Evolutionary conservation across 1,140 invertebrate genomes (phyloP), one percentile per base, ranked within the genome.

Genomic region (Bombus soroeensis): DNA sequence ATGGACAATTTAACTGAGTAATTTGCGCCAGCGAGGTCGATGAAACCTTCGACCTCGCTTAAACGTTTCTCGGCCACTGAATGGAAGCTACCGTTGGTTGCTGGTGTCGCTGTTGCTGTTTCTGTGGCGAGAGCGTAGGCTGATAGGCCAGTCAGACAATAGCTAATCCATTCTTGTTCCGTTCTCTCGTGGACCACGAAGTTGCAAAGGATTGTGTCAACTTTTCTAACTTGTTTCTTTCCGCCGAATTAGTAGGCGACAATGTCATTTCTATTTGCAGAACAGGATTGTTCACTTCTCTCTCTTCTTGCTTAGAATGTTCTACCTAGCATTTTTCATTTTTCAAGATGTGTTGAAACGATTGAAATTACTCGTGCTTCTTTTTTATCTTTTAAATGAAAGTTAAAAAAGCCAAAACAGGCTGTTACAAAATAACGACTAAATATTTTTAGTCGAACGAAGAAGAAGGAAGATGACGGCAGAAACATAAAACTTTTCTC

Each of bases 1-100:
- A 34, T 75, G 80, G 71, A 83, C 87, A 87, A 87, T 89, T 83
- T 83, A 85, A 88, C 86, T 73, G 88, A 89, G 90, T 87, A 92
- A 92, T 90, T 92, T 87, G 90, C 91, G 82, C 53, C 43, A 57
- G 4, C 80, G 92, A 89, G 90, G 91, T 92, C 91, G 83, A 86
- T 86, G 91, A 85, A 91, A 88, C 87, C 87, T 81, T 89, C 90
- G 86, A 83, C 72, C 78, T 64, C 64, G 86, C 82, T 86, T 89
- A 72, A 83, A 74, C 75, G 89, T 85, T 87, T 84, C 83, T 83
- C 81, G 85, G 66, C 53, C 86, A 71, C 68, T 82, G 72, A 90
- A 90, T 83, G 81, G 83, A 80, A 43, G 71, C 79, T 68, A 73
- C 86, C 78, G 86, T 73, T 28, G 85, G 39, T 82, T 81, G 73